Evolutionary conservation across 2,797 vertebrate genomes (phyloP), one percentile per base, ranked within the genome.

Genomic region (Moxostoma hubbsi): DNA sequence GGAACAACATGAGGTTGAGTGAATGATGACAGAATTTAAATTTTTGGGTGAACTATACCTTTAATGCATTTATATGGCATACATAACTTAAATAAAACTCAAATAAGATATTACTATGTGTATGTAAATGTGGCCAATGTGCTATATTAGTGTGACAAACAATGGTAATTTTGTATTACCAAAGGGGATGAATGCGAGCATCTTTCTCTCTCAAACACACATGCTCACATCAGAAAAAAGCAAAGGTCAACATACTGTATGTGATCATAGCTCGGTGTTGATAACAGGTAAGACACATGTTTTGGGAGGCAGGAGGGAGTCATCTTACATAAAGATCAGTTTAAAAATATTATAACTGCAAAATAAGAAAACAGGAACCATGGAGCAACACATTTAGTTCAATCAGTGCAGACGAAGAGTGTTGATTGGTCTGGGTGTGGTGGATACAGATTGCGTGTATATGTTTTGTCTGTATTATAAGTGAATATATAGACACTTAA

Each of bases 391-490:
- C 6, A 36, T 64, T 64, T 64, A 43, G 12, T 64, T 46, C 13
- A 64, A 36, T 63, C 61, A 36, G 2, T 36, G 45, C 45, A 67
- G 36, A 47, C 63, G 67, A 79, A 64, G 68, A 65, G 63, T 50
- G 46, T 49, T 66, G 45, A 12, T 46, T 13, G 13, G 57, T 65
- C 62, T 69, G 75, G n/a, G 61, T 81, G 55, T 77, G 77, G 85
- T 72, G 85, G 80, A 85, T 70, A 72, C 69, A 80, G 63, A n/a
- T 10, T 51, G 55, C 53, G 70, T 72, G 55, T 36, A 36, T 36
- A 36, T 64, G 18, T 64, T 55, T 6, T 67, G 11, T 79, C 59
- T 65, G 9, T 64, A 57, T 64, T 12, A 55, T 24, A 47, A 59
- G 47, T 58, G 55, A 84, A 69, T 65, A 36, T 36, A 45, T 75